These are phyloP conservation scores for Prunella fulvescens DNA, from an alignment of 2,113 vertebrate genomes.

Conservation along the genomic window DNA sequence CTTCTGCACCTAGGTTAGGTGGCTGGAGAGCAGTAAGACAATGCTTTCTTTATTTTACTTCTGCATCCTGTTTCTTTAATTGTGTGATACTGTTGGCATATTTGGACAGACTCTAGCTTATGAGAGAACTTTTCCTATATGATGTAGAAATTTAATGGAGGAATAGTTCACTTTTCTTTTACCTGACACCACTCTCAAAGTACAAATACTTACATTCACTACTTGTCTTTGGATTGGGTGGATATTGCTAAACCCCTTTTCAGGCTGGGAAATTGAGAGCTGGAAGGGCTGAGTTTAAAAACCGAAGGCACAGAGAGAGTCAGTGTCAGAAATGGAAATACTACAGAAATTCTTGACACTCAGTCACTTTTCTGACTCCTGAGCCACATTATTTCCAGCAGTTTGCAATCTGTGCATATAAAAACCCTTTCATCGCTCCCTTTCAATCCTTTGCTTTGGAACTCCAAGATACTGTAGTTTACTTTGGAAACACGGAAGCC, in stretches of 20 bases:
- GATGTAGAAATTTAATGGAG: background rate
- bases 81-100: rapidly evolving
- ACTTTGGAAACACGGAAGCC: conserved; percentile 79
- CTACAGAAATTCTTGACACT: background rate
- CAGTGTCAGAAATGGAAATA: background rate
- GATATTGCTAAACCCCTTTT: background rate
- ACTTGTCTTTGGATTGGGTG: background rate
- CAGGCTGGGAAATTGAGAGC: background rate
- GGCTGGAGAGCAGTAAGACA: background rate
- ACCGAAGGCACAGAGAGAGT: background rate
- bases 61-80: background rate
- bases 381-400: background rate
- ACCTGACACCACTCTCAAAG: background rate
- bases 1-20: background rate
- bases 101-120: background rate
- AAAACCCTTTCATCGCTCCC: conserved; percentile 18
- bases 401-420: conserved; percentile 12
- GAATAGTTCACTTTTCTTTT: background rate
- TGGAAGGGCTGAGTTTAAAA: background rate
- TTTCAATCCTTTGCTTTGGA: conserved; percentile 58
- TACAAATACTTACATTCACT: background rate
- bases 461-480: conserved; percentile 73
- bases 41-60: background rate
- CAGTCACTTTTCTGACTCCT: background rate
- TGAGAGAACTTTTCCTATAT: background rate